Evolutionary conservation across 2,888 invertebrate species (phyloP), one percentile per base, ranked within the genome.

Genomic region (Cylindroiulus punctatus): DNA sequence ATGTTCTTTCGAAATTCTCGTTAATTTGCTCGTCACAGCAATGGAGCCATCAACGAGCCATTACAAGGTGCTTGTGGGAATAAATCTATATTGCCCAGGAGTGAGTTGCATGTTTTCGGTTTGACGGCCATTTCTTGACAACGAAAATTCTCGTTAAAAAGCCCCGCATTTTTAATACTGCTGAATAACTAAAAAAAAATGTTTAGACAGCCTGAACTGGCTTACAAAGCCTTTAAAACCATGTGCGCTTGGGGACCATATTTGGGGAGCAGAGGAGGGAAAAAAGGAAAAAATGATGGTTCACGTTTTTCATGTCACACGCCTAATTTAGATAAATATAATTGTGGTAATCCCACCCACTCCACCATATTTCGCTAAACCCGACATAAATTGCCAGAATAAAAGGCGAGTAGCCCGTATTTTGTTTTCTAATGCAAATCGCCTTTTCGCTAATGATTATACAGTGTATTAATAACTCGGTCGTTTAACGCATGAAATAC

Each of bases 241-340:
- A 30, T 1, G 12, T 12, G n/a, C 52, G 52, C 26, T 76, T 76
- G 30, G 52, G 52, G 52, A n/a, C n/a, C 52, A 52, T 52, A 52
- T 52, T 52, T 52, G 76, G 44, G 76, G 76, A 76, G 76, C 26
- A 10, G 7, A 30, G 76, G 76, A 30, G 30, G 14, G 14, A 65
- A 26, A 7, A 65, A 26, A 57, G 19, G 7, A 10, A 65, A 76
- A 76, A 65, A 76, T 26, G 14, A 76, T 76, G 22, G 76, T 76
- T 76, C 76, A 76, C 76, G 76, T 76, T 76, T 76, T 30, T 22
- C 76, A 8, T 22, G 76, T 76, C 76, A 76, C 26, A 17, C 30
- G 76, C 26, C 76, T 30, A 76, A 76, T 76, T 76, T 76, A 30
- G 76, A 76, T 76, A 14, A 76, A 26, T 76, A 76, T 76, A 76